These are phyloP conservation scores for Oophaga sylvatica DNA, from an alignment of 2,797 vertebrate species.

Conservation along the genomic window DNA sequence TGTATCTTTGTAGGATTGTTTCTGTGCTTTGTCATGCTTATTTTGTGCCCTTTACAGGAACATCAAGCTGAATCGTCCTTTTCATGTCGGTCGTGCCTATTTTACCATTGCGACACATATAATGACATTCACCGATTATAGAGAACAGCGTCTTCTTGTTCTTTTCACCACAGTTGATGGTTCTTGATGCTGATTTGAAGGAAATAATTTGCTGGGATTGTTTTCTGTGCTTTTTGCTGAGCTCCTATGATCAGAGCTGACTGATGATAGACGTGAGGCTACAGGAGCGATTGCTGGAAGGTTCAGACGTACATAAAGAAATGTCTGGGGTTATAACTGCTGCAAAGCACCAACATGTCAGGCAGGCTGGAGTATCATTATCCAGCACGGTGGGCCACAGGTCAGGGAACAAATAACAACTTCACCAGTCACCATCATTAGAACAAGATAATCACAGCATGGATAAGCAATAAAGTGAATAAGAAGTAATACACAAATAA, in stretches of 20 bases:
- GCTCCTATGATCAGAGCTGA: neutral
- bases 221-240: neutral
- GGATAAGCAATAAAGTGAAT: too few species aligned
- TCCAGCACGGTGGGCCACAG: neutral
- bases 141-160: neutral
- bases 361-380: neutral
- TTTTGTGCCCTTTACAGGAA: neutral
- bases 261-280: neutral
- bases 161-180: neutral
- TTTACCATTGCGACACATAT: neutral
- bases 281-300: neutral
- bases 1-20: neutral
- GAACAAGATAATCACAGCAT: too few species aligned
- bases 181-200: neutral
- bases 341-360: too few species aligned
- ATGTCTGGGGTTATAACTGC: neutral
- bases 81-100: too few species aligned
- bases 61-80: neutral
- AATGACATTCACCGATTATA: neutral
- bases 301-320: neutral
- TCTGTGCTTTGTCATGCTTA: neutral
- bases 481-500: too few species aligned
- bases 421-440: neutral
- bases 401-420: neutral
- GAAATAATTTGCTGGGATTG: neutral